Evolutionary conservation across 2,888 invertebrate species (phyloP), one percentile per base, ranked within the genome.

Genomic region (Lobophora halterata): DNA sequence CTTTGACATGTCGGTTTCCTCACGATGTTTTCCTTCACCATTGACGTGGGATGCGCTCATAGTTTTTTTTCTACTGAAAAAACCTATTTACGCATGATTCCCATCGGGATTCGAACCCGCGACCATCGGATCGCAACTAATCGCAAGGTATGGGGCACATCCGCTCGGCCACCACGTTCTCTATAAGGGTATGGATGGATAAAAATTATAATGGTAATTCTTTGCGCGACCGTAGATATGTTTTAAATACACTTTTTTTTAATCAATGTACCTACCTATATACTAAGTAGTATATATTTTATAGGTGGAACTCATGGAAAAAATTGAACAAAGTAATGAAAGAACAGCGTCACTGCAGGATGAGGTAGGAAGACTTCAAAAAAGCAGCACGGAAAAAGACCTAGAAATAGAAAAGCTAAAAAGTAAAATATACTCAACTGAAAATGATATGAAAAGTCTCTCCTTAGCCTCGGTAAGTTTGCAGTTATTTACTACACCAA

Each of bases 281-380:
- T 8, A 2, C 11, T 6, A 7, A 3, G 3, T 20, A 9, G 3
- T 8, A 20, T 20, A n/a, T 3, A 9, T 8, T 19, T 30, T 35
- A 2, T 17, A 87, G 76, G 62, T 76, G 7, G 88, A 88, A 63
- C 66, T 88, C 16, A 68, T 78, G 49, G 71, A 85, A 39, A 86
- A 86, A 65, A 60, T 89, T 54, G 76, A 83, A 49, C 49, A 79
- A 40, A 77, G 73, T 24, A 52, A 65, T 4, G 26, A 52, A 28
- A 51, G 56, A 28, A 74, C 79, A 54, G 38, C 56, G 1, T 60
- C 63, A 19, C 51, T 86, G 18, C 65, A 79, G 55, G 80, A 83
- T 8, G 61, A 79, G 52, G 58, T 83, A 5, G 64, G 58, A 10
- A 7, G 41, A 8, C 51, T 83, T 5, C 63, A 40, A 21, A 52